Conservation (phyloP, 1,140 invertebrate genomes). For the Heliconius congener region DNA sequence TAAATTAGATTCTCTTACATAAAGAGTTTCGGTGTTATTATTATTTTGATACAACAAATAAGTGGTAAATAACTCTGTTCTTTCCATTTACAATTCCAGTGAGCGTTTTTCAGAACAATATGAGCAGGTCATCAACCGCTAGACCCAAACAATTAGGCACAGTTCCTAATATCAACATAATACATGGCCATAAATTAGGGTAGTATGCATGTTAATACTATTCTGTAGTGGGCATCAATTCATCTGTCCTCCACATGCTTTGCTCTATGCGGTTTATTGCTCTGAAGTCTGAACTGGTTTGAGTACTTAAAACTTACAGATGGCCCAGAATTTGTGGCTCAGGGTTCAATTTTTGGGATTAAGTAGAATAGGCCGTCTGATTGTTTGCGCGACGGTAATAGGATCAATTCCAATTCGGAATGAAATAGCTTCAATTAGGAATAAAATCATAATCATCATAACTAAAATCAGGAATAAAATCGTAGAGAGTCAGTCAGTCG, state of each 20-base stretch:
- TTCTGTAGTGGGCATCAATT: slow-evolving; percentile 36
- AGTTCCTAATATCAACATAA: slow-evolving; percentile 28
- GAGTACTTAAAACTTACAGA: slow-evolving; percentile 4
- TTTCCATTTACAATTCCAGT: not conserved
- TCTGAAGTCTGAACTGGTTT: slow-evolving; percentile 12
- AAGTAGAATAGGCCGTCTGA: no score
- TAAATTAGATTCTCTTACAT: not conserved
- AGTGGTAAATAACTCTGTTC: not conserved
- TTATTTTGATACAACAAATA: not conserved
- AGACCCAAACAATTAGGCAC: slow-evolving; percentile 14
- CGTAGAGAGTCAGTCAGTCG: no score
- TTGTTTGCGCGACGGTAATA: no score
- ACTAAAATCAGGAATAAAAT: no score
- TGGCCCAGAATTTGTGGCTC: slow-evolving; percentile 8
- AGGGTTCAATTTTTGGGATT: no score
- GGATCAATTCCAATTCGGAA: no score
- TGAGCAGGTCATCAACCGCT: not conserved
- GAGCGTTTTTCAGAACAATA: not conserved
- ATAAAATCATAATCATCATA: no score
- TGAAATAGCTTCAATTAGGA: no score
- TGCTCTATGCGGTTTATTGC: slow-evolving; percentile 22
- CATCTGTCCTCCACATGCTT: slow-evolving; percentile 29
- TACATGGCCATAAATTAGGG: slow-evolving; percentile 22
- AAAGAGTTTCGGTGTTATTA: not conserved
- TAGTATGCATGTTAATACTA: slow-evolving; percentile 31